These are phyloP conservation scores for Paratilapia polleni DNA, from an alignment of 2,113 vertebrate species.

Conservation along the genomic window DNA sequence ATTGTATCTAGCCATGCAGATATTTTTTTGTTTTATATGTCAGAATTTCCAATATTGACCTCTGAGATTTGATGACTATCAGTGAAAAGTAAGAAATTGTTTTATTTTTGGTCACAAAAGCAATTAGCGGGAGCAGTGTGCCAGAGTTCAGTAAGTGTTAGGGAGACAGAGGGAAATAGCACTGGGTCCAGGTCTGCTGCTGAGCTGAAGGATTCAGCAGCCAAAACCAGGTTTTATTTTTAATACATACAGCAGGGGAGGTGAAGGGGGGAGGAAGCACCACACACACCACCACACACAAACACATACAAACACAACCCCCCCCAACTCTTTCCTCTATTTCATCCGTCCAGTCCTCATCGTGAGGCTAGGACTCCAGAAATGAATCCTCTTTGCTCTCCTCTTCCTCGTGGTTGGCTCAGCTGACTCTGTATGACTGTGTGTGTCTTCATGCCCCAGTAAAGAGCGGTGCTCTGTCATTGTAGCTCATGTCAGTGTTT, in stretches of 20 bases:
- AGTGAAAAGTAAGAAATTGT: background rate
- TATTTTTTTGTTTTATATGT: background rate
- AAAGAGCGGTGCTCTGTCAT: conserved; percentile 14
- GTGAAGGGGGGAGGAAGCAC: conserved; percentile 1
- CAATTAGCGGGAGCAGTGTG: conserved; percentile 42
- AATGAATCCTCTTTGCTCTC: conserved; percentile 26
- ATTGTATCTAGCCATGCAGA: accelerated
- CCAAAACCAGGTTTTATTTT: conserved; percentile 45
- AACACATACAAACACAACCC: background rate
- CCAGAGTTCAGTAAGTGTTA: background rate
- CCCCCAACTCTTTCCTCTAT: background rate
- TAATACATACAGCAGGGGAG: conserved; percentile 31
- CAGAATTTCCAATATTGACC: background rate
- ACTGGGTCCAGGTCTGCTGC: conserved; percentile 43
- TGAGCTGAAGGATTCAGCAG: conserved; percentile 26
- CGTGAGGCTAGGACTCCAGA: background rate
- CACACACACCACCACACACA: too few species aligned
- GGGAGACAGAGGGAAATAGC: background rate
- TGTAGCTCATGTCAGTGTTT: conserved; percentile 3
- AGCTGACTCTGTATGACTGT: background rate
- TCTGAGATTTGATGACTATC: background rate
- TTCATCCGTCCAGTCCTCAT: background rate
- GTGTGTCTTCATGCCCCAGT: conserved; percentile 45
- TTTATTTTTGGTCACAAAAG: conserved; percentile 5
- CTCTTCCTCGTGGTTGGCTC: conserved; percentile 28